Evolutionary conservation across 1,140 invertebrate species (phyloP), one percentile per base, ranked within the genome.

Genomic region (Chrysopa pallens): DNA sequence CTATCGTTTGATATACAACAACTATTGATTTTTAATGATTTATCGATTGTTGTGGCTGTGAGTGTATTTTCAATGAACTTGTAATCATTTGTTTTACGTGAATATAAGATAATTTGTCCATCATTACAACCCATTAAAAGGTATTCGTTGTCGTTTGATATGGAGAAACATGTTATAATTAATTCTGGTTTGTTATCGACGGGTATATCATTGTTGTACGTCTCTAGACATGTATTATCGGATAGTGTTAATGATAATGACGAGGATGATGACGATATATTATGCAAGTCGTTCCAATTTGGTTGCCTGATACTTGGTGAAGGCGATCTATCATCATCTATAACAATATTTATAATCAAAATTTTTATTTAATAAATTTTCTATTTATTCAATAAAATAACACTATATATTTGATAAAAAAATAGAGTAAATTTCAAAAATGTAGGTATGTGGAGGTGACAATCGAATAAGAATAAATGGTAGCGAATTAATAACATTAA

Each of bases 281-380:
- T 36, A 31, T 42, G 42, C 2, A 35, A 11, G 17, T 46, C 40
- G 15, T 8, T 33, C 39, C 40, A 46, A 11, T 35, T n/a, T 14
- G 14, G 11, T 28, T 46, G 44, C 23, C 40, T 37, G 3, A 42
- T 15, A 28, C 33, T 11, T 13, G 44, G 44, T 12, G 44, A 40
- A 35, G 44, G 44, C 6, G 33, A 36, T n/a, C 33, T 11, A n/a
- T 23, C 6, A 38, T 37, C 14, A 33, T 23, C 17, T 23, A 5
- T 23, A 23, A 23, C 17, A 23, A 23, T 3, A 23, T 23, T 23
- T 23, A 23, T 23, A 23, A 23, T 23, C 17, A 23, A 23, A 23
- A n/a, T n/a, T n/a, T n/a, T n/a, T n/a, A n/a, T n/a, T n/a, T n/a
- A n/a, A n/a, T n/a, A n/a, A n/a, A n/a, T n/a, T n/a, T n/a, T n/a